Evolutionary conservation across 2,888 invertebrate genomes (phyloP).

Genomic region (Lasioglossum marginatum): DNA sequence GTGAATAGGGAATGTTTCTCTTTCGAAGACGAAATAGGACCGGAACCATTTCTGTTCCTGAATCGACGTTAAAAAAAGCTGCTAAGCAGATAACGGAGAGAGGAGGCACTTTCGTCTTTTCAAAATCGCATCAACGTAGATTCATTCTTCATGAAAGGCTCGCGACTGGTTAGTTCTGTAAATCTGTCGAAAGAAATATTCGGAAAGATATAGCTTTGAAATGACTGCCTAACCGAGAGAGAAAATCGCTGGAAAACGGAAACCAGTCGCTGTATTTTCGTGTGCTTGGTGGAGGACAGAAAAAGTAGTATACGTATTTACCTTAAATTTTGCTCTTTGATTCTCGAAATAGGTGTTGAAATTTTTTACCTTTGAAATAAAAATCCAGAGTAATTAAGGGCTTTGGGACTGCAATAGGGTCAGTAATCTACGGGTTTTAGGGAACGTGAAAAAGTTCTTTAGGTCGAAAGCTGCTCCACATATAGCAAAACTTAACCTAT

Average conservation of each 20-base stretch:
- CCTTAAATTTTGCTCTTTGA: background rate
- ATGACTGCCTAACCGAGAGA: slow-evolving; percentile 21
- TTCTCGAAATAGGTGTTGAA: background rate
- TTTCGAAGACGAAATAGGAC: too few relatives aligned
- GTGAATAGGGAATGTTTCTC: too few relatives aligned
- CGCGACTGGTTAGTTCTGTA: slow-evolving; percentile 22
- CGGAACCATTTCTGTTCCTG: background rate
- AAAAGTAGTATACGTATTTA: background rate
- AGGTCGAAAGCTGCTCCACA: background rate
- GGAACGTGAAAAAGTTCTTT: background rate
- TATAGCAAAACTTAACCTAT: background rate
- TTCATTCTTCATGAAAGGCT: slow-evolving; percentile 23
- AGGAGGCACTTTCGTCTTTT: slow-evolving; percentile 32
- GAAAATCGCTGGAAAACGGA: slow-evolving; percentile 11
- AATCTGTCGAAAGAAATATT: slow-evolving; percentile 8
- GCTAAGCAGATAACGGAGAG: background rate
- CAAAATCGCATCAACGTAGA: slow-evolving; percentile 43
- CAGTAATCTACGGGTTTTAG: background rate
- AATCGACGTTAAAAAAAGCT: background rate
- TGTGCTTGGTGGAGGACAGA: background rate
- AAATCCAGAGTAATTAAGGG: background rate
- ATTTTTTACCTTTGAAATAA: background rate
- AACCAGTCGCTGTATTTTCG: background rate
- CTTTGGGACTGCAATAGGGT: background rate
- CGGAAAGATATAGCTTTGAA: slow-evolving; percentile 24